Conservation (phyloP, 2,888 invertebrate species). For the Agriotes lineatus region DNA sequence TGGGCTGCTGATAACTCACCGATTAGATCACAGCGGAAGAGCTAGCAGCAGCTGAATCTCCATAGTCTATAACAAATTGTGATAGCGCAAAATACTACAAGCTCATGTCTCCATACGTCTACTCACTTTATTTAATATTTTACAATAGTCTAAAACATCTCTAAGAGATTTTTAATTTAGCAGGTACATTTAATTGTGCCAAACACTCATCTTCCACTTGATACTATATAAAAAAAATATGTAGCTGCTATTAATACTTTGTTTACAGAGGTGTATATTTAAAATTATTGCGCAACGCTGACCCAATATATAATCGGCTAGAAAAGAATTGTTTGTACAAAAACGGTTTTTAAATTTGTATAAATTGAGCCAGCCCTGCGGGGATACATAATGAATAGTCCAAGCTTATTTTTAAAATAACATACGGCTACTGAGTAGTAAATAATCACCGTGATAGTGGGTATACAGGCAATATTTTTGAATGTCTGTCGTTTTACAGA, state of each 20-base stretch:
- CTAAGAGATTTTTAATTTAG: conserved; percentile 24
- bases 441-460: no score
- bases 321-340: neutral
- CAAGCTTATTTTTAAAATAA: no score
- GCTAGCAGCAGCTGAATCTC: neutral
- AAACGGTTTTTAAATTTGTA: no score
- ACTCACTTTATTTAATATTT: conserved; percentile 15
- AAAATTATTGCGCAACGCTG: neutral
- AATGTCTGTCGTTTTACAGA: no score
- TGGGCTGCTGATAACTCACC: neutral
- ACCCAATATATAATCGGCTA: neutral
- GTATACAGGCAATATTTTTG: no score
- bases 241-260: conserved; percentile 29
- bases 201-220: conserved; percentile 4
- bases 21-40: neutral
- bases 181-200: conserved; percentile 28
- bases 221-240: conserved; percentile 18
- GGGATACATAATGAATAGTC: neutral
- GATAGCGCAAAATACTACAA: conserved; percentile 4
- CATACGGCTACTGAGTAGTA: no score
- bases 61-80: no score
- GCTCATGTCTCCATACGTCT: neutral
- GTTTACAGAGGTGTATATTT: neutral
- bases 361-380: neutral
- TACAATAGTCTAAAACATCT: conserved; percentile 19